phyloP scores from a whole-genome alignment of 2,888 invertebrate genomes.

The Drosophila seclusa region DNA sequence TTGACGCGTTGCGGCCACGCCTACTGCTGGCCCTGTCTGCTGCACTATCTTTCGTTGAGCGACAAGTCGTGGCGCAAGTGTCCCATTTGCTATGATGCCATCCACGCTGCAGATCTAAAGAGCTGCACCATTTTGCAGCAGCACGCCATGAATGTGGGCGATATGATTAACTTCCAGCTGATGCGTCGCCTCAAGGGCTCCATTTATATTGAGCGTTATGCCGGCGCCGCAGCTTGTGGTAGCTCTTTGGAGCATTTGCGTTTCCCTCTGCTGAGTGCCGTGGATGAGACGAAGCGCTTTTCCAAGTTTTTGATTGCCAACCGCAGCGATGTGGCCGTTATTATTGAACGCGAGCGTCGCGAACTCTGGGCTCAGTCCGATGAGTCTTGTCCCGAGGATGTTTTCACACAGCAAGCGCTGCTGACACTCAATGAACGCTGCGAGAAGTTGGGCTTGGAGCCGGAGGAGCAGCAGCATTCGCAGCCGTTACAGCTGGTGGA shows the following conservation, averaged over 20 bases:
- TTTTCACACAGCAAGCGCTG: conserved; percentile 94
- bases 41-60: conserved; percentile 95
- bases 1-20: conserved; percentile 98
- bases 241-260: conserved; percentile 49
- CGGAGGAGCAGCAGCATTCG: conserved; percentile 43
- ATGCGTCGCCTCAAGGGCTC: conserved; percentile 93
- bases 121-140: conserved; percentile 86
- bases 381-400: conserved; percentile 91
- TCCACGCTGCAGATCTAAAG: conserved; percentile 93
- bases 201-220: conserved; percentile 80
- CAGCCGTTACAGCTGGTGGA: conserved; percentile 21
- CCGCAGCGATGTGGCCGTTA: conserved; percentile 88
- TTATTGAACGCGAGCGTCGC: conserved; percentile 90
- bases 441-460: conserved; percentile 66
- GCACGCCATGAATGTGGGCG: conserved; percentile 86
- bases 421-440: conserved; percentile 86
- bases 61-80: conserved; percentile 94
- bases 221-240: conserved; percentile 26
- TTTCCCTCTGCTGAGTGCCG: conserved; percentile 86
- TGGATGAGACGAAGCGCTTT: conserved; percentile 85
- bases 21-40: conserved; percentile 97
- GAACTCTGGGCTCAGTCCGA: conserved; percentile 89
- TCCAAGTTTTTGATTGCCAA: conserved; percentile 91
- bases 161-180: conserved; percentile 90
- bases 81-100: conserved; percentile 95